Evolutionary conservation across 2,888 invertebrate species (phyloP).

Genomic region (Stramonita haemastoma): DNA sequence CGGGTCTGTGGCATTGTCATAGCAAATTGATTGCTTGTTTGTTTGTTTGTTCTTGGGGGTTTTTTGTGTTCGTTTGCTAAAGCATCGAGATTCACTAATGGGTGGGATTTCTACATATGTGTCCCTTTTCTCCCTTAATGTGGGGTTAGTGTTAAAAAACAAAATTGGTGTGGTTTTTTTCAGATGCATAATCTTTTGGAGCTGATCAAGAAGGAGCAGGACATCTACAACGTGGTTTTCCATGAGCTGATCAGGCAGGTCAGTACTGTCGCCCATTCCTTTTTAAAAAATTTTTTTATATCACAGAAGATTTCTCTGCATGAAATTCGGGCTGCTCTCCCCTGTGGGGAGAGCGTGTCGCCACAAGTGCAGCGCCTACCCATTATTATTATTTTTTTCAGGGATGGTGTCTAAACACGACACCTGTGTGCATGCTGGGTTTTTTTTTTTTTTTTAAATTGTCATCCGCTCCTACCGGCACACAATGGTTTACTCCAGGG

Average conservation of each 20-base stretch:
- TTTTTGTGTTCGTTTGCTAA: background rate
- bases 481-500: no score
- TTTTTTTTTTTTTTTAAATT: no score
- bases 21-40: background rate
- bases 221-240: constrained; percentile 77
- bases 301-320: no score
- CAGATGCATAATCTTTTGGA: constrained; percentile 77
- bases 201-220: constrained; percentile 77
- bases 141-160: background rate
- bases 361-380: no score
- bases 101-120: background rate
- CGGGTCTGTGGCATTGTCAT: background rate
- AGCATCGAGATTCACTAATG: background rate
- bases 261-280: constrained; percentile 10
- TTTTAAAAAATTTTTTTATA: no score
- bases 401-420: no score
- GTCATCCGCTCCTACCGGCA: no score
- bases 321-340: no score
- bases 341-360: no score
- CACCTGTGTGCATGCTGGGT: no score
- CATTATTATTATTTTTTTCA: no score
- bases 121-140: background rate
- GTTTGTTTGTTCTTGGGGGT: background rate
- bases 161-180: constrained; percentile 18
- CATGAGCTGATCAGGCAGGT: constrained; percentile 77